Conservation (phyloP, 2,888 invertebrate genomes). For the Drosophila meridiana region DNA sequence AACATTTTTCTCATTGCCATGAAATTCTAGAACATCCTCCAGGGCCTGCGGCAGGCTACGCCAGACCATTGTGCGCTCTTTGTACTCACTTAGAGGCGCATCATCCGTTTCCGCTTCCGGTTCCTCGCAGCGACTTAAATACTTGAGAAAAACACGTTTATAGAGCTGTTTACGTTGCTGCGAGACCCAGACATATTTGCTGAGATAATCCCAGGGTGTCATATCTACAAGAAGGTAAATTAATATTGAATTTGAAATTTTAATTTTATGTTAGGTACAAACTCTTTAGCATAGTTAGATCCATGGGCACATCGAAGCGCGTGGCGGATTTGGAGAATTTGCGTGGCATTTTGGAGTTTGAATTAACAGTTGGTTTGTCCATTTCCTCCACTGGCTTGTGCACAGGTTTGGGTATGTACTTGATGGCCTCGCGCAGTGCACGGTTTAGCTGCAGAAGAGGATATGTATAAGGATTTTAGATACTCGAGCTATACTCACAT, state of each 20-base stretch:
- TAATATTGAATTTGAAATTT: conserved; percentile 23
- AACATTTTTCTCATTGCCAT: conserved; percentile 83
- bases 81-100: conserved; percentile 65
- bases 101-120: conserved; percentile 63
- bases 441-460: conserved; percentile 75
- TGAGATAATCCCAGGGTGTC: conserved; percentile 90
- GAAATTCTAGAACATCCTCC: conserved; percentile 84
- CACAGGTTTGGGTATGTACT: conserved; percentile 73
- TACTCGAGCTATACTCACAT: conserved; percentile 66
- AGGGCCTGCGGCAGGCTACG: conserved; percentile 83
- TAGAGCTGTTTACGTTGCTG: conserved; percentile 86
- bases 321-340: conserved; percentile 91
- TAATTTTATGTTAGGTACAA: conserved; percentile 1
- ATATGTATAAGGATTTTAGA: neutral
- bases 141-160: conserved; percentile 86
- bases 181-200: conserved; percentile 88
- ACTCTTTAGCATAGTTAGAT: conserved; percentile 86
- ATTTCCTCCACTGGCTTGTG: conserved; percentile 55
- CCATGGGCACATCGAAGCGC: conserved; percentile 91
- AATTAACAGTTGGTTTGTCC: conserved; percentile 64
- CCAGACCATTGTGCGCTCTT: conserved; percentile 80
- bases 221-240: conserved; percentile 86
- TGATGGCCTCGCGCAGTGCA: conserved; percentile 83
- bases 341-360: conserved; percentile 87
- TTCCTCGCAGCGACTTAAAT: conserved; percentile 79